phyloP scores from a whole-genome alignment of 2,113 vertebrate genomes.

The Hystrix brachyura region DNA sequence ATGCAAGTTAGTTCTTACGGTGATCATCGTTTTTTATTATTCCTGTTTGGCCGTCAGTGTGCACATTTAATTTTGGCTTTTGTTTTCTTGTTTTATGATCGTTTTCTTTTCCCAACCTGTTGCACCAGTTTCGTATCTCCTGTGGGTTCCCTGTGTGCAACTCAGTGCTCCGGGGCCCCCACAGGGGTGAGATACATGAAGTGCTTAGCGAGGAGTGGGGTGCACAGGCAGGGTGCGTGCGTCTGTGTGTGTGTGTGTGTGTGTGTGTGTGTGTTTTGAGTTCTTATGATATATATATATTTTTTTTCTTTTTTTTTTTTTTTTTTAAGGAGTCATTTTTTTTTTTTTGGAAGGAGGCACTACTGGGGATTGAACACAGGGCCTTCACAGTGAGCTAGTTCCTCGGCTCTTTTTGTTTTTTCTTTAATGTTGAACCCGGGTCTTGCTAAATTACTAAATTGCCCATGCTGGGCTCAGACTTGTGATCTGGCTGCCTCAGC shows the following conservation, averaged over 20 bases:
- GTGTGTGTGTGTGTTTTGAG: neutral
- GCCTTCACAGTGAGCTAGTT: no score
- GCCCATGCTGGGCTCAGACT: no score
- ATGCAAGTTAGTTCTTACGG: neutral
- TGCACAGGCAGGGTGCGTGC: neutral
- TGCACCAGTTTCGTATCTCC: neutral
- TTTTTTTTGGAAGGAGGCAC: no score
- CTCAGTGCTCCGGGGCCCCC: neutral
- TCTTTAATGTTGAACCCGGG: no score
- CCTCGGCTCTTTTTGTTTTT: no score
- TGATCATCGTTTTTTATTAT: neutral
- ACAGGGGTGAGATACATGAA: neutral
- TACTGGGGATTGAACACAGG: no score
- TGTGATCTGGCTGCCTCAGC: no score
- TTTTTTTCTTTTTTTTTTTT: no score
- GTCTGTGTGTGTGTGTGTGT: neutral
- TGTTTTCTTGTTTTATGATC: neutral
- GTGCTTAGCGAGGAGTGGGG: neutral
- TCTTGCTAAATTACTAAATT: no score
- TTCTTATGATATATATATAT: neutral
- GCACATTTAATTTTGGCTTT: constrained; percentile 16
- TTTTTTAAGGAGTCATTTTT: no score
- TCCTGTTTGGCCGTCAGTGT: neutral
- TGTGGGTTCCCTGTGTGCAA: neutral
- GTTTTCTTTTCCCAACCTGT: neutral